Evolutionary conservation across 2,797 vertebrate species (phyloP), one percentile per base, ranked within the genome.

Genomic region (Odontamblyopus rebecca): DNA sequence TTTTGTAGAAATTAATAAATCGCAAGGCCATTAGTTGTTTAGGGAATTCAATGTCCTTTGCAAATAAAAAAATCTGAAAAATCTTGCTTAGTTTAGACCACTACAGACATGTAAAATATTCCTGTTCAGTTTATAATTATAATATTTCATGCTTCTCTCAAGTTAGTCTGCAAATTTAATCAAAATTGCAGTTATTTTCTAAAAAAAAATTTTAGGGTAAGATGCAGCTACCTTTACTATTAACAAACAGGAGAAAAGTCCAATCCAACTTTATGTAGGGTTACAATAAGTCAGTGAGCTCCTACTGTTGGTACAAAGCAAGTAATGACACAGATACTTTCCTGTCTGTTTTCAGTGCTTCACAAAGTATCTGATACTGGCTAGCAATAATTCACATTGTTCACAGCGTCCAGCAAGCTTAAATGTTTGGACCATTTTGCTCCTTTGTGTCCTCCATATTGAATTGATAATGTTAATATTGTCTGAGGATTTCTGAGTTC

Each of bases 401-500:
- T 56, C 16, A 0, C 0, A 30, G 5, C 11, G 8, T 51, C 27
- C 0, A 66, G 7, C n/a, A 35, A 56, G 35, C 35, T 38, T 38
- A 26, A 23, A 16, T 32, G 41, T 61, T 12, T 15, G 57, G 41
- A 53, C 27, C 64, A 61, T 41, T 35, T 9, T 57, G 50, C 61
- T 15, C 38, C 32, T 12, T 50, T 32, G 11, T 35, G 5, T 44
- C 54, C 64, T 35, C 32, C 44, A 50, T 57, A 67, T 50, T 30
- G 30, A 74, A 66, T 35, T 13, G 18, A 68, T 44, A 27, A 71
- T 26, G 54, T 30, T 18, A 41, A 57, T 18, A 53, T 35, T 12
- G 7, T 5, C 62, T 66, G 27, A 26, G 26, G 59, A 30, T 27
- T 7, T 72, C 72, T 60, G 7, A 32, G 29, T 59, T 60, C 5